A percentile compares a stretch with the other conserved stretches of the same genome.
Conservation (phyloP, 1,140 invertebrate genomes). For the Tribolium madens region DNA sequence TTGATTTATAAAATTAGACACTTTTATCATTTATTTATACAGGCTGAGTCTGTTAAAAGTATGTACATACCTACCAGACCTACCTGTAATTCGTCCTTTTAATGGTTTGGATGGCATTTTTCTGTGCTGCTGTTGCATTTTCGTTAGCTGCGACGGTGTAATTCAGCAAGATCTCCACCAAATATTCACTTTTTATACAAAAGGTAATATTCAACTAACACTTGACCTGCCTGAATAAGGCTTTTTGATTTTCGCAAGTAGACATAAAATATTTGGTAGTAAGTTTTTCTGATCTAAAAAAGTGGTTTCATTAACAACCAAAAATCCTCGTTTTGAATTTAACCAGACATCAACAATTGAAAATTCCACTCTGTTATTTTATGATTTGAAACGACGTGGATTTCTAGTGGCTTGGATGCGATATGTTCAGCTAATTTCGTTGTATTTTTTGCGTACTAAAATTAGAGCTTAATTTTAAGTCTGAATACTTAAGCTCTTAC, state of each 20-base stretch:
- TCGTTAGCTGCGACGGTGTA: background rate
- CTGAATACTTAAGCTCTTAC: background rate
- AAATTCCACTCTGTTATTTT: background rate
- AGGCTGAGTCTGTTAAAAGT: too few relatives aligned
- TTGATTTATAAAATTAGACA: too few relatives aligned
- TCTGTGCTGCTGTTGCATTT: slow-evolving; percentile 68
- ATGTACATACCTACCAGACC: too few relatives aligned
- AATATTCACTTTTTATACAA: background rate
- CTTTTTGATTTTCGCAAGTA: background rate
- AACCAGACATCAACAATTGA: slow-evolving; percentile 69
- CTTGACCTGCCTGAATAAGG: background rate
- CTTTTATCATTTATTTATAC: too few relatives aligned
- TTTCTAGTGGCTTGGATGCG: background rate
- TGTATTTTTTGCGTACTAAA: background rate
- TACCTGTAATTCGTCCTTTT: slow-evolving; percentile 71
- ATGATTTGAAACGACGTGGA: background rate
- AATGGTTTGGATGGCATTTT: slow-evolving; percentile 71
- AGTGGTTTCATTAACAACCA: slow-evolving; percentile 72
- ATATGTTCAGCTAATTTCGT: background rate
- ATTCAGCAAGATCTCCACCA: background rate
- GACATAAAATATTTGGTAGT: background rate
- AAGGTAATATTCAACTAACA: background rate
- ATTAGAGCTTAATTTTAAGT: background rate
- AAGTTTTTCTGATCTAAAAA: slow-evolving; percentile 78
- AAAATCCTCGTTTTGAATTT: slow-evolving; percentile 75